Evolutionary conservation across 2,888 invertebrate genomes (phyloP).

Genomic region (Brachypalpus laphriformis): DNA sequence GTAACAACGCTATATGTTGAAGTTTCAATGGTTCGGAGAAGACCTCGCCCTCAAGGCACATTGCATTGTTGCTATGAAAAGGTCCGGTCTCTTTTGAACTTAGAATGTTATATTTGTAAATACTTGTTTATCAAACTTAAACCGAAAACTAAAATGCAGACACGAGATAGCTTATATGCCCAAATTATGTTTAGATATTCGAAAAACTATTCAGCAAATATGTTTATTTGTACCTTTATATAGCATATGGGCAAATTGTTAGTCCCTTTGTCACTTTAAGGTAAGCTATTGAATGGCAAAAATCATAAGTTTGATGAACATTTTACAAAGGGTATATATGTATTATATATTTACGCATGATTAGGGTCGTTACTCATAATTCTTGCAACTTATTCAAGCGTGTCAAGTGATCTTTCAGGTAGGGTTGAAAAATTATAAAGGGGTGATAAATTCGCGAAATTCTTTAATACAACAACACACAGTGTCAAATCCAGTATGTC

Average conservation of each 20-base stretch:
- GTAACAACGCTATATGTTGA: too few species aligned
- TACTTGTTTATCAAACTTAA: too few species aligned
- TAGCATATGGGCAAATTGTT: conserved; percentile 10
- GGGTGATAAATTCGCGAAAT: conserved; percentile 7
- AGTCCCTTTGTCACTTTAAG: not conserved
- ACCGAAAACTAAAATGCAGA: too few species aligned
- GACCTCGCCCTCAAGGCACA: too few species aligned
- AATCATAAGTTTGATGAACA: not conserved
- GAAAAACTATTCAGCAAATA: too few species aligned
- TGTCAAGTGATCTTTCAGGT: not conserved
- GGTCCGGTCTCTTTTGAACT: too few species aligned
- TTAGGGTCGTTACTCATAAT: not conserved
- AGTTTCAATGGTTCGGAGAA: too few species aligned
- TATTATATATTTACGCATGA: conserved; percentile 9
- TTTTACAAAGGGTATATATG: not conserved
- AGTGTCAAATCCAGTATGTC: not conserved
- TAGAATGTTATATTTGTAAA: too few species aligned
- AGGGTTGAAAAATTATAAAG: not conserved
- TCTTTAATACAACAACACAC: not conserved
- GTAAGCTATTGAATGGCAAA: not conserved
- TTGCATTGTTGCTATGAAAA: too few species aligned
- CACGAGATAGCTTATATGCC: too few species aligned
- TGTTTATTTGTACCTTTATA: too few species aligned
- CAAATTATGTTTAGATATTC: too few species aligned
- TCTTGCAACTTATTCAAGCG: conserved; percentile 18